Conservation (phyloP, 1,140 invertebrate genomes). For the Pemphigus obesinymphae region DNA sequence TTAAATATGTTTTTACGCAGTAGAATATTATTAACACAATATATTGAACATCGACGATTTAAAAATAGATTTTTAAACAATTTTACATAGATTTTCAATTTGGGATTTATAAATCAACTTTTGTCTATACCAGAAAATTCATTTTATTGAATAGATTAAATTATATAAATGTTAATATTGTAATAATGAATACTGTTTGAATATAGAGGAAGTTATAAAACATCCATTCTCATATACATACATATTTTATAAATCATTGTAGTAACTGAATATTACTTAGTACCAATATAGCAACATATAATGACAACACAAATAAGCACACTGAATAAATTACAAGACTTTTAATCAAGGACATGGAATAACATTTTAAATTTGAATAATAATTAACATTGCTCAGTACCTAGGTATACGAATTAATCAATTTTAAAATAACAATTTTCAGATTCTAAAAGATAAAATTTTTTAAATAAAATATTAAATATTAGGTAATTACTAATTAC, state of each 20-base stretch:
- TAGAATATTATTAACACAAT: no score
- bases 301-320: background rate
- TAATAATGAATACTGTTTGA: background rate
- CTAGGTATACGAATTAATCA: background rate
- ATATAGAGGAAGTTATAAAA: background rate
- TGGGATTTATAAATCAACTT: no score
- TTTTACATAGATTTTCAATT: no score
- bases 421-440: background rate
- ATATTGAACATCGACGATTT: no score
- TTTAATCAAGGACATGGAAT: constrained; percentile 12
- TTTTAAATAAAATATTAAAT: background rate
- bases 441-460: background rate
- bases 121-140: no score
- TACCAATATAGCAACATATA: no score
- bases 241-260: background rate
- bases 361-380: constrained; percentile 27
- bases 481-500: background rate
- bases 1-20: background rate
- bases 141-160: no score
- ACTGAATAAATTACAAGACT: constrained; percentile 25
- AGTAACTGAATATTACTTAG: background rate
- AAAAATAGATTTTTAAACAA: no score
- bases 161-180: no score
- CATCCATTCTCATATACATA: background rate
- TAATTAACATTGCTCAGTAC: background rate